Evolutionary conservation across 2,113 vertebrate genomes (phyloP), one percentile per base, ranked within the genome.

Genomic region (Bubo blakistoni): DNA sequence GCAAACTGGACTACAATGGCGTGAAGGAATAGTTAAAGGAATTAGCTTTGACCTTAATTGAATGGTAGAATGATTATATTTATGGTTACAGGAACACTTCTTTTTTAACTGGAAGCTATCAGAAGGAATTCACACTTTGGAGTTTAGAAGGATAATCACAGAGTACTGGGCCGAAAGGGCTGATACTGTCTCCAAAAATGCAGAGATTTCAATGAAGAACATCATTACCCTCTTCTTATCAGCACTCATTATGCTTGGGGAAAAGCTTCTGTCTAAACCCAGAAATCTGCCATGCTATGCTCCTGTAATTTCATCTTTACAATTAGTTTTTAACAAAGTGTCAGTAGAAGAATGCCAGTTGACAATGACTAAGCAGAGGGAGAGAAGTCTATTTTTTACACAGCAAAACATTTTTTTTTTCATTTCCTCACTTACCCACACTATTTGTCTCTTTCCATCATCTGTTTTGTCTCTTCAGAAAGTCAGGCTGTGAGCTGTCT

Each of bases 401-500:
- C 0, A 4, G 62, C 17, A 76, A 94, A 95, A 65, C 58, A 36
- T 70, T 91, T 79, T 87, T 19, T 94, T 94, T 92, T 88, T 21
- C 9, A 46, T 87, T 91, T 91, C 73, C 73, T 95, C 58, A 63
- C 63, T 80, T 88, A 59, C 51, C 62, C 81, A 85, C 40, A 54
- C 44, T 81, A n/a, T 94, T 94, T 94, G 62, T 84, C 76, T 81
- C 86, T 79, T 89, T 77, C 81, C 71, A 27, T 89, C 58, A 83
- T 76, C 73, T 87, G 38, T 84, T 87, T 73, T 51, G 57, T 79
- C 88, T 88, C 69, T 78, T 81, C 67, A 71, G 67, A 81, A 83
- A 83, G 27, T 17, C 86, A 86, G 73, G 16, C 34, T 71, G 14
- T 29, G 30, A 90, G 40, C 38, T 72, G 51, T 46, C 44, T 69